phyloP scores from a whole-genome alignment of 2,113 vertebrate species.

The Cinclus cinclus region DNA sequence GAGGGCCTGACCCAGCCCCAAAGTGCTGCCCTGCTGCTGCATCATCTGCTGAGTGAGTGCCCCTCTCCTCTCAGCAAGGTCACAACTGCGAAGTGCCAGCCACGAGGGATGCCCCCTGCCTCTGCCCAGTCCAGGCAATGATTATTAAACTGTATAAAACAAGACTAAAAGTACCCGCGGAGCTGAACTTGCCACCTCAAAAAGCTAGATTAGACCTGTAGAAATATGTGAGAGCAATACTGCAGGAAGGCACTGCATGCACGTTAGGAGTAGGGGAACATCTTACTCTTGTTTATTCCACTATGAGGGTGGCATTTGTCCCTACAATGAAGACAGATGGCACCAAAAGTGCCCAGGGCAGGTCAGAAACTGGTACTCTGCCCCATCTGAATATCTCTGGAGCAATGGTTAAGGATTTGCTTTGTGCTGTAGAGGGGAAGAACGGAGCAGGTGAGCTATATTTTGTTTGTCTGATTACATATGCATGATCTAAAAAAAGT shows the following conservation, averaged over 20 bases:
- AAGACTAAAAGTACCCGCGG: background rate
- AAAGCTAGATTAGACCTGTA: background rate
- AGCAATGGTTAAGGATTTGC: background rate
- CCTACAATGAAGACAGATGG: background rate
- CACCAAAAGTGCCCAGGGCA: background rate
- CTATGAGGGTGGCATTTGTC: background rate
- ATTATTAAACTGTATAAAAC: background rate
- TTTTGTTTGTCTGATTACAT: slow-evolving; percentile 51
- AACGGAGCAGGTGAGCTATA: slow-evolving; percentile 37
- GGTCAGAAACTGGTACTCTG: background rate
- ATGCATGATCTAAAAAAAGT: slow-evolving; percentile 51
- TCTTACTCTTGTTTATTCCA: background rate
- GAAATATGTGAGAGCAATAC: background rate
- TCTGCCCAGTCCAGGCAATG: background rate
- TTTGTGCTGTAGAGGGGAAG: background rate
- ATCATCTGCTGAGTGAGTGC: background rate
- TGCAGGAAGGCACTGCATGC: background rate
- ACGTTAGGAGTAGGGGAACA: background rate
- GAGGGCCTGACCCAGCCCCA: background rate
- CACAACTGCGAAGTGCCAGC: background rate
- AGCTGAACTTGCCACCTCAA: background rate
- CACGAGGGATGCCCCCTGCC: background rate
- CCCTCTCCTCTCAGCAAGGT: background rate
- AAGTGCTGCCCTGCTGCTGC: background rate
- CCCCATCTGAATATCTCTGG: background rate